Evolutionary conservation across 2,113 vertebrate species (phyloP).

Genomic region (Silurus meridionalis): DNA sequence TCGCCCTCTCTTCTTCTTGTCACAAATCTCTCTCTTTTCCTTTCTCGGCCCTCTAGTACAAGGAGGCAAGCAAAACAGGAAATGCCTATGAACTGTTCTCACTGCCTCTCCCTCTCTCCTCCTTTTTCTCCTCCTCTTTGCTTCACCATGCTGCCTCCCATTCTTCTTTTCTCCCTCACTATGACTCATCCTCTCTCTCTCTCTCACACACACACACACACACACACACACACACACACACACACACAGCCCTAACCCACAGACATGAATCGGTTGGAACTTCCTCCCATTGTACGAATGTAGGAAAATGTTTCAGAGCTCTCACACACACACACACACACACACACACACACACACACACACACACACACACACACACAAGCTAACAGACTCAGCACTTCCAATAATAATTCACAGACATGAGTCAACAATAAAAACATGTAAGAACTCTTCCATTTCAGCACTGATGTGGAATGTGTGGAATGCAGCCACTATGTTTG

Average conservation of each 20-base stretch:
- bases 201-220: conserved; percentile 15
- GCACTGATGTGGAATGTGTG: conserved; percentile 64
- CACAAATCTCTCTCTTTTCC: conserved; percentile 19
- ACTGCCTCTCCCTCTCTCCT: conserved; percentile 40
- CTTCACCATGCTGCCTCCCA: conserved; percentile 16
- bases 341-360: conserved; percentile 26
- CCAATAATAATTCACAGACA: conserved; percentile 18
- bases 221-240: conserved; percentile 16
- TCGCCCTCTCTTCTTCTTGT: conserved; percentile 28
- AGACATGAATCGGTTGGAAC: conserved; percentile 56
- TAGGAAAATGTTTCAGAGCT: conserved; percentile 39
- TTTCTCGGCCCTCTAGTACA: conserved; percentile 58
- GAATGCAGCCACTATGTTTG: conserved; percentile 59
- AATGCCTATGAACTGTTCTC: conserved; percentile 68
- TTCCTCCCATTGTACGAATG: conserved; percentile 72
- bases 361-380: conserved; percentile 24
- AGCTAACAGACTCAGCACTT: conserved; percentile 1
- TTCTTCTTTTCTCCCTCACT: conserved; percentile 55
- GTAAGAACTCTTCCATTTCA: conserved; percentile 45
- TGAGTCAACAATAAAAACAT: conserved; percentile 18
- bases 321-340: conserved; percentile 27
- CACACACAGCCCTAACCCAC: conserved; percentile 33
- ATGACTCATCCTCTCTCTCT: conserved; percentile 61
- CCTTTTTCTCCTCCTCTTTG: conserved; percentile 3
- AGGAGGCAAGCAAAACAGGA: conserved; percentile 69